Evolutionary conservation across 2,113 vertebrate genomes (phyloP).

Genomic region (Myotis davidii): DNA sequence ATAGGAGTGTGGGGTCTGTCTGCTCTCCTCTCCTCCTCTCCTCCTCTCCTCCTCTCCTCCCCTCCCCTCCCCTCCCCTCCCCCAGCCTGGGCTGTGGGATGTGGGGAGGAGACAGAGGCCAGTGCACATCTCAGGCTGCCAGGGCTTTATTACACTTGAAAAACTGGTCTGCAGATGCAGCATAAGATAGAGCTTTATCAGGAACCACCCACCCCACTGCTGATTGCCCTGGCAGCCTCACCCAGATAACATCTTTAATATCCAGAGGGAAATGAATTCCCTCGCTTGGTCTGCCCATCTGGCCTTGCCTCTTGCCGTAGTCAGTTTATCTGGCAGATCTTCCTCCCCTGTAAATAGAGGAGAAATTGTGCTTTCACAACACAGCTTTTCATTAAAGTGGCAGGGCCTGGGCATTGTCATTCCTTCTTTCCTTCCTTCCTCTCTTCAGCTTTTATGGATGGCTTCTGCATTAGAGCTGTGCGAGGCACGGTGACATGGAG

Average conservation of each 20-base stretch:
- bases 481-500: not conserved
- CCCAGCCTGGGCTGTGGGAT: not conserved
- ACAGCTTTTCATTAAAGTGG: not conserved
- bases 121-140: not conserved
- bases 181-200: not conserved
- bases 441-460: not conserved
- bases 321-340: constrained; percentile 32
- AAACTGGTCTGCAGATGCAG: constrained; percentile 9
- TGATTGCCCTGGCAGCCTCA: not conserved
- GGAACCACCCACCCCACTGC: not conserved
- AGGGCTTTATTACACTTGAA: not conserved
- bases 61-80: not conserved
- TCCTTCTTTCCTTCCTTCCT: not conserved
- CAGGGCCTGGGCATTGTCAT: not conserved
- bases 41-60: not conserved
- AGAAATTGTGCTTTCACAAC: not conserved
- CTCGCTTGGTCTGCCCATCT: not conserved
- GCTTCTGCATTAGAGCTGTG: not conserved
- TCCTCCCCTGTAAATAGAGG: not conserved
- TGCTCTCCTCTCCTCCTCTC: not conserved
- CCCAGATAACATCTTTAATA: constrained; percentile 79
- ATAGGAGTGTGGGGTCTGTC: not conserved
- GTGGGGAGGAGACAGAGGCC: not conserved
- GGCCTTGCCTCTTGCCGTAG: not conserved
- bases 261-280: constrained; percentile 73